Evolutionary conservation across 2,888 invertebrate species (phyloP).

Genomic region (Tetranychus truncatus): DNA sequence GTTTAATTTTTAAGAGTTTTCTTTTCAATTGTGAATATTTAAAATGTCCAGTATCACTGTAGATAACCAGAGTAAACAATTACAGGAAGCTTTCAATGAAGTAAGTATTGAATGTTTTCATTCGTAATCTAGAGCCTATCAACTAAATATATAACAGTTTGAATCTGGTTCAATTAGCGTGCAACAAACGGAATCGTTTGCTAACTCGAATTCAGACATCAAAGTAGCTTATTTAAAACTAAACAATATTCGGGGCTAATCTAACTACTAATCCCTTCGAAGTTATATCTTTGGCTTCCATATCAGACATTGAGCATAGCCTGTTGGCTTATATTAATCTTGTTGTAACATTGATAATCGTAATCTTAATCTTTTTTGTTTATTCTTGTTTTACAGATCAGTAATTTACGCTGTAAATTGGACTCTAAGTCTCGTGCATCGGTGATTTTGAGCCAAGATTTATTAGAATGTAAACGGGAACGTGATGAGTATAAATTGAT

Average conservation of each 20-base stretch:
- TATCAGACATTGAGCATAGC: too few species aligned
- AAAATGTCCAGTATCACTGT: not conserved
- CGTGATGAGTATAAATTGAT: conserved; percentile 59
- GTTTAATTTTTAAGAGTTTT: not conserved
- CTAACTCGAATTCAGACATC: too few species aligned
- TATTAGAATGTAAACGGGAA: conserved; percentile 58
- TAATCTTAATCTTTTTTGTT: not conserved
- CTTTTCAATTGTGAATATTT: not conserved
- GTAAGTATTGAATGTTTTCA: not conserved
- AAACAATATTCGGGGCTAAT: too few species aligned
- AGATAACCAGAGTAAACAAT: conserved; percentile 3
- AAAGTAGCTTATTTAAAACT: too few species aligned
- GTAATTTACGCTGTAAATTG: conserved; percentile 40
- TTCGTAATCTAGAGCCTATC: too few species aligned
- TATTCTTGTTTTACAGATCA: conserved; percentile 1
- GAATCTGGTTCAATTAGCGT: too few species aligned
- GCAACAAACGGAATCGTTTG: too few species aligned
- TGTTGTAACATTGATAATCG: too few species aligned
- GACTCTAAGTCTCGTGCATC: conserved; percentile 65
- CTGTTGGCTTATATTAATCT: too few species aligned
- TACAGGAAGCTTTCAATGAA: conserved; percentile 12
- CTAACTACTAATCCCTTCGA: too few species aligned
- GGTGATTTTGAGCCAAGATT: conserved; percentile 53
- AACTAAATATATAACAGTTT: too few species aligned
- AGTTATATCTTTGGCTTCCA: too few species aligned